Conservation (phyloP, 1,140 invertebrate genomes). For the Drosophila ananassae region DNA sequence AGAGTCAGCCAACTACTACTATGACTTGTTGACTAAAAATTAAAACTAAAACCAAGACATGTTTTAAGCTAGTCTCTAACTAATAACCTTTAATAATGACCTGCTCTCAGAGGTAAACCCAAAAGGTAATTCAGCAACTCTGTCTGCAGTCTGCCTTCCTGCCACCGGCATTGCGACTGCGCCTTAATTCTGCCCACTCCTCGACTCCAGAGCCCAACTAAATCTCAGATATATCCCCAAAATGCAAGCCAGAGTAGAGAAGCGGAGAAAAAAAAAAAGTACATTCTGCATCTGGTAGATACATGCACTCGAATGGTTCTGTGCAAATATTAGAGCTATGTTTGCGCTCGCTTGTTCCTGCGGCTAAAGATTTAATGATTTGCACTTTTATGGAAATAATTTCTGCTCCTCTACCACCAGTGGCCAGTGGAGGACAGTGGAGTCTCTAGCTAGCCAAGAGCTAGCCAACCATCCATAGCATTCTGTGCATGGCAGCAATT, state of each 20-base stretch:
- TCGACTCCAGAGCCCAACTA: constrained; percentile 55
- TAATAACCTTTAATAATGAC: neutral
- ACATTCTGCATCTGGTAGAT: constrained; percentile 66
- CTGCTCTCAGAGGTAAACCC: neutral
- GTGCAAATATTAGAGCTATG: constrained; percentile 79
- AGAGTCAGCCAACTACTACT: no score
- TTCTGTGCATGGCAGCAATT: constrained; percentile 81
- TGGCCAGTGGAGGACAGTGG: neutral
- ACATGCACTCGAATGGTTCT: constrained; percentile 64
- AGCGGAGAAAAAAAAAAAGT: constrained; percentile 3
- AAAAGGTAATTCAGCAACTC: constrained; percentile 24
- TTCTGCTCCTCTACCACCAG: constrained; percentile 47
- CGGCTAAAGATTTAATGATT: constrained; percentile 77
- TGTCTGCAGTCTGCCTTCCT: constrained; percentile 30
- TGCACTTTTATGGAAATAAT: constrained; percentile 82
- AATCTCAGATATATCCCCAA: constrained; percentile 81
- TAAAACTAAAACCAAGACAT: no score
- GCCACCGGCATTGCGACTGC: constrained; percentile 67
- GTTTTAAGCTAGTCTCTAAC: neutral
- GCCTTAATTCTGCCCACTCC: constrained; percentile 74
- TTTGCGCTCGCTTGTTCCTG: constrained; percentile 50
- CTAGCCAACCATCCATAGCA: constrained; percentile 26
- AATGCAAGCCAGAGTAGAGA: constrained; percentile 67
- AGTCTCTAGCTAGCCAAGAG: no score
- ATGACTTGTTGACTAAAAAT: no score